phyloP scores from a whole-genome alignment of 2,888 invertebrate genomes.

The Blomia tropicalis region DNA sequence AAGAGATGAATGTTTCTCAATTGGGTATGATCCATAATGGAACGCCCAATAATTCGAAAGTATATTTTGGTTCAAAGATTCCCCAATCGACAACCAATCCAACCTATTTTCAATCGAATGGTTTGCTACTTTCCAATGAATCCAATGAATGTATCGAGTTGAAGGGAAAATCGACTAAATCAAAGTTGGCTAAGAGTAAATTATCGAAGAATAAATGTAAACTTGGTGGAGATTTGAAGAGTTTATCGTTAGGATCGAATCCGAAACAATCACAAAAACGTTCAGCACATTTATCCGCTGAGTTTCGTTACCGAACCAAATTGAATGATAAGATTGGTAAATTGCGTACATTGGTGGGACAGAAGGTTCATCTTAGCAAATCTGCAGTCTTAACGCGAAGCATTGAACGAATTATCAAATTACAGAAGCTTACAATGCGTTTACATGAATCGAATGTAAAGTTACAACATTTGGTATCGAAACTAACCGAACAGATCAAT shows the following conservation, averaged over 20 bases:
- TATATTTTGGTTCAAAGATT: neutral
- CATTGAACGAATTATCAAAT: conserved; percentile 15
- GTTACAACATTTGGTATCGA: neutral
- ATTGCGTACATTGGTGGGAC: conserved; percentile 12
- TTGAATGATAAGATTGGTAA: conserved; percentile 18
- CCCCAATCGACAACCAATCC: neutral
- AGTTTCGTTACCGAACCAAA: conserved; percentile 21
- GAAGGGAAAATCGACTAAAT: neutral
- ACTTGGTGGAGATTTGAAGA: neutral
- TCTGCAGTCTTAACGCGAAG: conserved; percentile 17
- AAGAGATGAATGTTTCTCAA: neutral
- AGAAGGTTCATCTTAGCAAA: conserved; percentile 17
- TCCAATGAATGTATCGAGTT: neutral
- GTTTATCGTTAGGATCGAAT: neutral
- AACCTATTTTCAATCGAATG: neutral
- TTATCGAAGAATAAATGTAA: neutral
- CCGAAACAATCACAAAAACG: conserved; percentile 18
- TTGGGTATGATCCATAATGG: neutral
- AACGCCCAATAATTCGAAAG: neutral
- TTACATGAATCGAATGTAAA: neutral
- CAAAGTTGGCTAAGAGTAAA: neutral
- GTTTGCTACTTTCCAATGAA: neutral
- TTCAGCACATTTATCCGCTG: conserved; percentile 21
- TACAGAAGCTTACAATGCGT: conserved; percentile 6
- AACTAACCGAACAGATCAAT: neutral